These are phyloP conservation scores for Chamaedrilus cognettii DNA, from an alignment of 2,888 invertebrate species.

Conservation along the genomic window DNA sequence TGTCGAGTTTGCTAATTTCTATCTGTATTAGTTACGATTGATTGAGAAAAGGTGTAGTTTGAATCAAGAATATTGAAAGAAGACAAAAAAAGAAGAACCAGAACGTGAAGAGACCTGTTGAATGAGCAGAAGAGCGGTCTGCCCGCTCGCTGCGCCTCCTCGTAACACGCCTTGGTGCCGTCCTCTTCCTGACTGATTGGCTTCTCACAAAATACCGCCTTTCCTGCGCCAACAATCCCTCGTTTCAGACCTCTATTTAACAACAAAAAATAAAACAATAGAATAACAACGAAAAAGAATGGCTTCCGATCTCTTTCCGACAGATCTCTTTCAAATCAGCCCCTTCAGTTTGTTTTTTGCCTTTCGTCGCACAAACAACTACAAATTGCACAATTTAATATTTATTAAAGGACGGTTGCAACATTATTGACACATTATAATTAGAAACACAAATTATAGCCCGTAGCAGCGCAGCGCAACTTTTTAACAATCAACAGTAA, in stretches of 20 bases:
- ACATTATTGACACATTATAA: too few relatives aligned
- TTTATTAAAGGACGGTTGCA: too few relatives aligned
- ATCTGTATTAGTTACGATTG: too few relatives aligned
- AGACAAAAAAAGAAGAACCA: background rate
- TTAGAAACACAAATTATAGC: too few relatives aligned
- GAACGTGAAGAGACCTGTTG: slow-evolving; percentile 60
- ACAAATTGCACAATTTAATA: too few relatives aligned
- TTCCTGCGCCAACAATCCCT: slow-evolving; percentile 45
- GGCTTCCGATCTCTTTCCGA: background rate
- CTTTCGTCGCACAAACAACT: too few relatives aligned
- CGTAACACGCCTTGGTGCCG: slow-evolving; percentile 66
- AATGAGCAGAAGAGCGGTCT: slow-evolving; percentile 69
- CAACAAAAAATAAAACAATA: background rate
- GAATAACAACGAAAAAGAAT: background rate
- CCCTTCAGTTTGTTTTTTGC: too few relatives aligned
- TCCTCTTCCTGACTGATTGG: slow-evolving; percentile 67
- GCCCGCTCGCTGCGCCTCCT: slow-evolving; percentile 64
- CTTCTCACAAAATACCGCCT: slow-evolving; percentile 73
- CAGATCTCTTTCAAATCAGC: too few relatives aligned
- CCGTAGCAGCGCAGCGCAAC: too few relatives aligned
- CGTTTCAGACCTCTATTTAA: background rate
- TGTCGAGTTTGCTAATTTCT: too few relatives aligned
- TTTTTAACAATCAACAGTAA: too few relatives aligned
- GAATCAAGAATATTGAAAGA: background rate
- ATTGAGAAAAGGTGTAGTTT: background rate